Conservation (phyloP, 2,797 vertebrate genomes). For the Carapus acus region DNA sequence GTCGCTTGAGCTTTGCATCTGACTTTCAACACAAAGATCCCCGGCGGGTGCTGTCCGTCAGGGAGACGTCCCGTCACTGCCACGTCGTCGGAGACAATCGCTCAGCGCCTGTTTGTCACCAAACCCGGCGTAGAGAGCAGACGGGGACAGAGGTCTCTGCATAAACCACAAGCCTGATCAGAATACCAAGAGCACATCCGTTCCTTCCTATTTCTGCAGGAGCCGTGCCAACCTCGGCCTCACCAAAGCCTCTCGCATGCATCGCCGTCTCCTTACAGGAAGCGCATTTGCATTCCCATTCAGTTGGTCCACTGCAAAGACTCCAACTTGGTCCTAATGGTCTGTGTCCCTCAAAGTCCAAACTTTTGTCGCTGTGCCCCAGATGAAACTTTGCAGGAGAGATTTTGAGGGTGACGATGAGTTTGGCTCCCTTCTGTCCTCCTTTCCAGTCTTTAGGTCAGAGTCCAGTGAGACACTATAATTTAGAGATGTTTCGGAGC, state of each 20-base stretch:
- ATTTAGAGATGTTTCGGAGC: constrained; percentile 10
- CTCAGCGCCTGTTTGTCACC: too few species aligned
- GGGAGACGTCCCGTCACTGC: too few species aligned
- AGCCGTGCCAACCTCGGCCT: constrained; percentile 20
- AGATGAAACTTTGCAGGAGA: constrained; percentile 26
- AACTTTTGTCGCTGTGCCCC: constrained; percentile 31
- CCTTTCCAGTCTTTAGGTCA: constrained; percentile 25
- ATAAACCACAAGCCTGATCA: too few species aligned
- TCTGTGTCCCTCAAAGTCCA: constrained; percentile 24
- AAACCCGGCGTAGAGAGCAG: too few species aligned
- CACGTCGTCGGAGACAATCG: too few species aligned
- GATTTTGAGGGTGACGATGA: constrained; percentile 12
- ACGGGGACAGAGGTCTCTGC: too few species aligned
- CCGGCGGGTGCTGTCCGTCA: too few species aligned
- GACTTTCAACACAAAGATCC: too few species aligned
- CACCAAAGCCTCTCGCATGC: constrained; percentile 32
- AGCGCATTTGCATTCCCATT: constrained; percentile 59
- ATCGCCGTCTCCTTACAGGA: constrained; percentile 40
- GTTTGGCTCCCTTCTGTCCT: constrained; percentile 1
- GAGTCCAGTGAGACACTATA: neutral
- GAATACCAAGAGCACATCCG: too few species aligned
- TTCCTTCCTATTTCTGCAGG: constrained; percentile 32
- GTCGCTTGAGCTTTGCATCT: too few species aligned
- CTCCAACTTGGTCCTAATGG: constrained; percentile 17
- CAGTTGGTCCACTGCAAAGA: constrained; percentile 34